These are phyloP conservation scores for Echiichthys vipera DNA, from an alignment of 2,797 vertebrate species.

Conservation along the genomic window DNA sequence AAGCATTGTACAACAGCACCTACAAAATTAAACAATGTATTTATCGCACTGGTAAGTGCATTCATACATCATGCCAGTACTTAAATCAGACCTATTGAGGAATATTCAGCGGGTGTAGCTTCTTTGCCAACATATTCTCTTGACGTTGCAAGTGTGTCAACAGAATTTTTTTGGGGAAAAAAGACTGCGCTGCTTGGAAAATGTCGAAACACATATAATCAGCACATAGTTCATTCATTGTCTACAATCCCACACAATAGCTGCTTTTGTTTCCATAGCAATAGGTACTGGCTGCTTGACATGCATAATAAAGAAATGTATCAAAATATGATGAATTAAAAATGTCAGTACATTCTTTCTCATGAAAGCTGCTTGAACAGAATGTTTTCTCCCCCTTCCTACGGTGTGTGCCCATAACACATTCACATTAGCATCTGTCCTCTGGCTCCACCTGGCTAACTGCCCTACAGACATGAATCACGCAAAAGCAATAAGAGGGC, in stretches of 20 bases:
- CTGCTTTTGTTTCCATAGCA: conserved; percentile 8
- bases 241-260: not conserved
- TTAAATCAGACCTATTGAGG: conserved; percentile 32
- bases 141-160: not conserved
- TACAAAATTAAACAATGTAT: not conserved
- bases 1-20: not conserved
- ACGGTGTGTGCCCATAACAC: not conserved
- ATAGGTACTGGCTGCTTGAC: not conserved
- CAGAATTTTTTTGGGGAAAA: not conserved
- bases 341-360: not conserved
- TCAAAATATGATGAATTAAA: conserved; percentile 5
- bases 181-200: no score
- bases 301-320: conserved; percentile 4
- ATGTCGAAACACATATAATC: not conserved
- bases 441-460: not conserved
- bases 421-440: not conserved
- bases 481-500: not conserved
- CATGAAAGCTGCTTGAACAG: not conserved
- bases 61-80: conserved; percentile 6
- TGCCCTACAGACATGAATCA: conserved; percentile 8
- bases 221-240: conserved; percentile 7
- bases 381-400: not conserved
- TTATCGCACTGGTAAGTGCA: conserved; percentile 3
- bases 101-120: conserved; percentile 24
- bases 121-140: conserved; percentile 15